Percentiles rank a stretch among this genome's conserved stretches.
phyloP scores from a whole-genome alignment of 2,113 vertebrate genomes.

The Oenanthe melanoleuca region DNA sequence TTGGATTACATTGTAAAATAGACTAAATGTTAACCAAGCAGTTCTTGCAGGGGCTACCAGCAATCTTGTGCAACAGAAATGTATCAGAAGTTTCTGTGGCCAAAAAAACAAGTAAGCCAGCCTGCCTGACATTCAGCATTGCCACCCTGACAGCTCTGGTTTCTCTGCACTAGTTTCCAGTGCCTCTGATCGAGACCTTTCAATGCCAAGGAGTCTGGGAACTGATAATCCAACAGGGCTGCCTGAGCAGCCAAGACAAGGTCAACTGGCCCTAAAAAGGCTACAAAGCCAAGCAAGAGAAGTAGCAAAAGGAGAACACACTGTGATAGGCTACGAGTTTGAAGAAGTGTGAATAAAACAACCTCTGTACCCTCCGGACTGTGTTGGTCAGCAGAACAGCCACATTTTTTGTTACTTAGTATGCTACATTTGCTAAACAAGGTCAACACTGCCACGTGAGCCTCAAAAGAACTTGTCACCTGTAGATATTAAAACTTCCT shows the following conservation, averaged over 20 bases:
- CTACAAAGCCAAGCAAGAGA: not conserved
- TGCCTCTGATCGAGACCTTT: not conserved
- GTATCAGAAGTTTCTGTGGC: not conserved
- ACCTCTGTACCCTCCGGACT: not conserved
- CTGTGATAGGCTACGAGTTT: not conserved
- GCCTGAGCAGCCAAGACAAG: not conserved
- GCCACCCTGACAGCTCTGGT: not conserved
- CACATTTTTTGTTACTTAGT: not conserved
- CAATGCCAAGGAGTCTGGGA: not conserved
- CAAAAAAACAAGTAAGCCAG: not conserved
- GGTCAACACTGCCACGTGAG: not conserved
- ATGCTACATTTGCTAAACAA: not conserved
- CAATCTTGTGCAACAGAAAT: not conserved
- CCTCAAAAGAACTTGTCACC: not conserved
- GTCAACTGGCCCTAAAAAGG: not conserved
- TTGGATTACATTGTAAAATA: not conserved
- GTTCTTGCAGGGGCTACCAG: not conserved
- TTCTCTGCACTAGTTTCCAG: not conserved
- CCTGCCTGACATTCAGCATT: not conserved
- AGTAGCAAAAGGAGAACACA: not conserved
- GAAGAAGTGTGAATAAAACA: not conserved
- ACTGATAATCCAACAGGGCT: not conserved
- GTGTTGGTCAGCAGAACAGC: rapidly evolving
- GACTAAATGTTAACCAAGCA: not conserved
- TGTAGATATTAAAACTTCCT: not conserved